These are phyloP conservation scores for Drosophila azteca DNA, from an alignment of 1,140 invertebrate genomes.

Conservation along the genomic window DNA sequence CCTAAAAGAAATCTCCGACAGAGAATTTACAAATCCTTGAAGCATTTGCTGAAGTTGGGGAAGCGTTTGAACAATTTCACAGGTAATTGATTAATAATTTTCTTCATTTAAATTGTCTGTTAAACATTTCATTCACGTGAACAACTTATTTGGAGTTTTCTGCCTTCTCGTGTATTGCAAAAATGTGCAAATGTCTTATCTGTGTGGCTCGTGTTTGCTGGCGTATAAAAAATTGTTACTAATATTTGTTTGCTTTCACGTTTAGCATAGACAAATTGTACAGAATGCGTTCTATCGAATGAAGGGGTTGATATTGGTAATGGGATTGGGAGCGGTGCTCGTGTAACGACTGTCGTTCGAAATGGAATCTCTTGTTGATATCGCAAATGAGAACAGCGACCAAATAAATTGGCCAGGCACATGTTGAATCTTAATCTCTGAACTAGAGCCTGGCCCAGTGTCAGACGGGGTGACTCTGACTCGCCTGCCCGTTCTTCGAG, in stretches of 20 bases:
- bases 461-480: constrained; percentile 64
- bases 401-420: constrained; percentile 47
- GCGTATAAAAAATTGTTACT: constrained; percentile 68
- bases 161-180: constrained; percentile 65
- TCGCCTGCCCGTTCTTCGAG: constrained; percentile 42
- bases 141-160: constrained; percentile 24
- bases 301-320: constrained; percentile 27
- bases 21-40: constrained; percentile 15
- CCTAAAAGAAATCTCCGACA: constrained; percentile 19
- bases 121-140: constrained; percentile 16
- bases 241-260: constrained; percentile 30
- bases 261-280: constrained; percentile 17
- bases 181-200: constrained; percentile 63
- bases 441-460: constrained; percentile 39
- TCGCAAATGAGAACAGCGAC: constrained; percentile 82
- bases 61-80: too few species aligned
- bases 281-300: constrained; percentile 43
- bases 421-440: constrained; percentile 48
- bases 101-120: constrained; percentile 11
- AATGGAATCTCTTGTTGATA: constrained; percentile 83
- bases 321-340: constrained; percentile 1
- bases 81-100: too few species aligned
- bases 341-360: constrained; percentile 71
- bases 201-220: constrained; percentile 14
- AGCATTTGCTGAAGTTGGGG: not conserved